Evolutionary conservation across 92 coral and sea anemone genomes (phyloP), one percentile per base, ranked within the genome.

Genomic region (Palythoa grandis): DNA sequence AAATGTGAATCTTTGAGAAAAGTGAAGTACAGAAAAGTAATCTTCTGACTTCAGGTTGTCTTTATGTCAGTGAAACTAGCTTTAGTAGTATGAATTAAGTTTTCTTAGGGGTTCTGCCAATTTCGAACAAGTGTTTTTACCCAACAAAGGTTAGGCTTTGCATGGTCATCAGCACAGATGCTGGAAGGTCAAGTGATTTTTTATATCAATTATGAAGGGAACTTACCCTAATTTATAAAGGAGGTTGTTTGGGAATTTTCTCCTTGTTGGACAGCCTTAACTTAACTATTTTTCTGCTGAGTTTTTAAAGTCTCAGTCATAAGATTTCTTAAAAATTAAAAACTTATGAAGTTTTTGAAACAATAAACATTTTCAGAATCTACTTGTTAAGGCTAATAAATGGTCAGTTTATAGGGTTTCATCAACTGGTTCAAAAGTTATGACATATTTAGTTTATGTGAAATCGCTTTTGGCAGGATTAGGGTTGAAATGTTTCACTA

Each of bases 11-110:
- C 57, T 61, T 63, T 69, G 11, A 61, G 19, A 22, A 60, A 63
- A 63, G 13, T 12, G 19, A 63, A 47, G 7, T 60, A n/a, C 9
- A 17, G 11, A 19, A 15, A 20, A 15, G 54, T 4, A 29, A 10
- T 72, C 3, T 35, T 53, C 65, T 74, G 60, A 52, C 19, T 76
- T n/a, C 3, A 22, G 23, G 66, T 43, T 65, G 85, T 47, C 24
- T 43, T 66, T 66, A 38, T 58, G 72, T 52, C 47, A 48, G 60
- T 65, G 85, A 80, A 63, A 67, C 61, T 80, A 63, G 17, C 12
- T n/a, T 3, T 0, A 19, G 0, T 17, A 3, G 25, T n/a, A 23
- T 15, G 65, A 63, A 20, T 19, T 6, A 12, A n/a, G 3, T 63
- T 63, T 63, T 58, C 20, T 63, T 5, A 63, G 10, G 69, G 22